Conservation (phyloP, 2,797 vertebrate species). For the Fringilla coelebs region DNA sequence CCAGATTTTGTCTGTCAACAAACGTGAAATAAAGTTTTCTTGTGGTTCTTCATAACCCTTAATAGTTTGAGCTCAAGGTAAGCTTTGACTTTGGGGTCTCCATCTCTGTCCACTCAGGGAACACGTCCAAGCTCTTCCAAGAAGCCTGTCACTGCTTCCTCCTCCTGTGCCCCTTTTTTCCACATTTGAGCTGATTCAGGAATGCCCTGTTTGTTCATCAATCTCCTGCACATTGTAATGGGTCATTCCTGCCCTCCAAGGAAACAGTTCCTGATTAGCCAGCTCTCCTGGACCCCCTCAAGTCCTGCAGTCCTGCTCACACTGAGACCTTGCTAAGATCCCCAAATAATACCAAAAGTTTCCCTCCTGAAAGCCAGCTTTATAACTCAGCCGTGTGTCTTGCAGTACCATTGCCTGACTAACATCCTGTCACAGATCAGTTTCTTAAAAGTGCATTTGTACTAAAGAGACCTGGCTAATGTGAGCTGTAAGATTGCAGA, state of each 20-base stretch:
- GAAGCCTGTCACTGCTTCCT: not conserved
- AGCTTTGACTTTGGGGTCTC: not conserved
- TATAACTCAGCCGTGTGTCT: not conserved
- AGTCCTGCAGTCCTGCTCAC: not conserved
- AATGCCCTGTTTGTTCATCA: fast-evolving
- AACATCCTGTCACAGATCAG: not conserved
- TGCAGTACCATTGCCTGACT: not conserved
- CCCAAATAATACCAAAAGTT: not conserved
- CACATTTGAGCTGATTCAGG: not conserved
- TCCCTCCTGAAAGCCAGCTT: not conserved
- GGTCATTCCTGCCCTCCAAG: not conserved
- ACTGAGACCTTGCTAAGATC: not conserved
- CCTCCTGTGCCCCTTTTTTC: not conserved
- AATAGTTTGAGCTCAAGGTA: not conserved
- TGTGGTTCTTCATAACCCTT: not conserved
- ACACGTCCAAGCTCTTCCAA: not conserved
- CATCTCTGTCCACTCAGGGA: not conserved
- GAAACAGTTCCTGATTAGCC: not conserved
- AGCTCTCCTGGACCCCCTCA: not conserved
- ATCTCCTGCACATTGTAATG: not conserved
- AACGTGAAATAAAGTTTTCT: not conserved
- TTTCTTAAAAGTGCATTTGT: not conserved
- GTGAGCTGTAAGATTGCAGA: not conserved
- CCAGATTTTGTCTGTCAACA: not conserved
- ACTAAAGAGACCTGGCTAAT: not conserved